Conservation (phyloP, 2,797 vertebrate species). For the Phrynocephalus vlangalii region DNA sequence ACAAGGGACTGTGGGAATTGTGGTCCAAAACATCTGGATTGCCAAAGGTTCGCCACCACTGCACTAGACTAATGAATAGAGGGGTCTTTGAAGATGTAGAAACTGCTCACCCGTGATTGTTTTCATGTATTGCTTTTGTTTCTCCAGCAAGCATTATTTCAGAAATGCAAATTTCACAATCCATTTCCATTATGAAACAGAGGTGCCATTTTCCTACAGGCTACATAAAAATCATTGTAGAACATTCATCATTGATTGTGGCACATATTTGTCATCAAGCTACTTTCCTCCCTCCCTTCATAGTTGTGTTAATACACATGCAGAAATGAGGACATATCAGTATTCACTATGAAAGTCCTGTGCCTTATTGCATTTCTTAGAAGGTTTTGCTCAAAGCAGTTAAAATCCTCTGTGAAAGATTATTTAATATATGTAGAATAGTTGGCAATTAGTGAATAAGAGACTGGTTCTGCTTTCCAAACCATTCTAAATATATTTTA, state of each 20-base stretch:
- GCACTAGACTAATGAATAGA: neutral
- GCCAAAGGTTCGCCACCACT: neutral
- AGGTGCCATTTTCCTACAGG: neutral
- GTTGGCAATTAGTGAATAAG: constrained; percentile 45
- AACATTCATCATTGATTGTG: constrained; percentile 38
- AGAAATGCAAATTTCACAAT: constrained; percentile 36
- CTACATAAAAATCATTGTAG: constrained; percentile 40
- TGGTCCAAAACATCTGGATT: too few species aligned
- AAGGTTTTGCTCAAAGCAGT: constrained; percentile 42
- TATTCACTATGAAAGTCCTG: constrained; percentile 50
- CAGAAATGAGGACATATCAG: constrained; percentile 50
- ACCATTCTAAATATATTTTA: constrained; percentile 30
- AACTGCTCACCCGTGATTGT: neutral
- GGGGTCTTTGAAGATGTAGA: neutral
- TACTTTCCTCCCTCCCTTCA: constrained; percentile 20
- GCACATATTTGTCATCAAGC: constrained; percentile 31
- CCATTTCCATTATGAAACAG: constrained; percentile 37
- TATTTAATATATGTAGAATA: constrained; percentile 52
- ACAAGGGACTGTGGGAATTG: too few species aligned
- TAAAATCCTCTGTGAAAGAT: constrained; percentile 39
- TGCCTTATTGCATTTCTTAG: constrained; percentile 52
- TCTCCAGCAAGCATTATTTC: constrained; percentile 2
- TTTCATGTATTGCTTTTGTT: neutral
- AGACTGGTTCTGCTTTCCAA: constrained; percentile 33
- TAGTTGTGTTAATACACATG: constrained; percentile 44